Evolutionary conservation across 2,888 invertebrate species (phyloP), one percentile per base, ranked within the genome.

Genomic region (Gisinianus flammeolus): DNA sequence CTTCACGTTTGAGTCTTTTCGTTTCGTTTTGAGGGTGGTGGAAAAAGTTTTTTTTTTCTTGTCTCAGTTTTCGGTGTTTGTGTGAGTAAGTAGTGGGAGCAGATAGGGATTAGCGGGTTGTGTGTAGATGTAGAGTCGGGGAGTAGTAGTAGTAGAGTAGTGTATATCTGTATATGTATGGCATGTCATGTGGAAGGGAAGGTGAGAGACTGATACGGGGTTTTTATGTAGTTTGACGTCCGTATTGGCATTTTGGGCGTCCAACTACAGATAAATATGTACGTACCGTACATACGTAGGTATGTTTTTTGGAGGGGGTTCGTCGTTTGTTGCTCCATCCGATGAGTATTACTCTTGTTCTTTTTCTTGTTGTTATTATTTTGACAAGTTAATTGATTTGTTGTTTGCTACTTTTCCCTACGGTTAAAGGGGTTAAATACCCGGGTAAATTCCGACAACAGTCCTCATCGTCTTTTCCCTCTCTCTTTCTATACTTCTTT

Each of bases 311-410:
- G 3, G 26, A 64, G 64, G 64, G 64, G n/a, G 64, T 64, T 64
- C 28, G 26, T 62, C 16, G 24, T 26, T 6, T 62, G 62, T 64
- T 64, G 62, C 28, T n/a, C 22, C 26, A 24, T n/a, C 24, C 24
- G 64, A 44, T 44, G 44, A 44, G 16, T 44, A 26, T 58, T 58
- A 26, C 26, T 58, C 66, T 44, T 44, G 26, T 76, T 76, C 35
- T 54, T 56, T 44, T 52, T 12, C 58, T 76, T 68, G 69, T 76
- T 76, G 56, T 68, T 68, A 69, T 76, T 69, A 76, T 76, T 76
- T 76, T 76, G 76, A 76, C 76, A 76, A 76, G 56, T 76, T 76
- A 76, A 76, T 76, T 76, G 76, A 76, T 76, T 76, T 76, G 69
- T 76, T 76, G 35, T 76, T 69, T 76, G 69, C 68, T 68, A 31